A percentile compares a stretch with the other conserved stretches of the same genome.
Evolutionary conservation across 2,113 vertebrate genomes (phyloP).

Genomic region (Baryphthengus martii): DNA sequence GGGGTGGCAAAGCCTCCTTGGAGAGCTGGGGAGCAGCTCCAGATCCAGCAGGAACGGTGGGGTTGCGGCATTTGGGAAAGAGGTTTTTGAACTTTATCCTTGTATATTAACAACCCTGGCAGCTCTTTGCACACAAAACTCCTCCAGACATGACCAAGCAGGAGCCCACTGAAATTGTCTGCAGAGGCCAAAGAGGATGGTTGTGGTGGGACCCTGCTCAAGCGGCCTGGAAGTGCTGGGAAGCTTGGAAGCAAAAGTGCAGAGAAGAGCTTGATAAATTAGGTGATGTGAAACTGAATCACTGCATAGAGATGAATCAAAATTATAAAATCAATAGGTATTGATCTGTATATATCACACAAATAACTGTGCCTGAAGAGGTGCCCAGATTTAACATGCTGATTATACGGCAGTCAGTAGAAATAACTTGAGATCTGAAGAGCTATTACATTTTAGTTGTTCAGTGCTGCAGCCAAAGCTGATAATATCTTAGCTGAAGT

Average conservation of each 20-base stretch:
- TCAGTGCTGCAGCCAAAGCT: neutral
- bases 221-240: neutral
- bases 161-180: neutral
- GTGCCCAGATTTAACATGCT: slow-evolving; percentile 53
- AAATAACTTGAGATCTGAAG: slow-evolving; percentile 37
- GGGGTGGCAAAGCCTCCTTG: neutral
- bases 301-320: slow-evolving; percentile 54
- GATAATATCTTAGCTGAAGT: neutral
- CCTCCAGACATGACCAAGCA: neutral
- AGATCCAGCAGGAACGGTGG: neutral
- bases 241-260: neutral
- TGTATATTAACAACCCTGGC: no score
- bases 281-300: slow-evolving; percentile 32
- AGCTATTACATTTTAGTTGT: neutral
- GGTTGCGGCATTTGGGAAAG: fast-evolving
- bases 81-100: neutral
- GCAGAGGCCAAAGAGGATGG: neutral
- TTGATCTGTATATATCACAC: slow-evolving; percentile 66
- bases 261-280: slow-evolving; percentile 52
- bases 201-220: neutral
- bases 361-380: slow-evolving; percentile 61
- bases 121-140: neutral
- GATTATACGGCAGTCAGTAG: slow-evolving; percentile 37
- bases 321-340: slow-evolving; percentile 71
- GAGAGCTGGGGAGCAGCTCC: neutral